Percentiles rank a stretch among this genome's conserved stretches.
Conservation (phyloP, 2,888 invertebrate genomes). For the Ommatoiulus sabulosus region DNA sequence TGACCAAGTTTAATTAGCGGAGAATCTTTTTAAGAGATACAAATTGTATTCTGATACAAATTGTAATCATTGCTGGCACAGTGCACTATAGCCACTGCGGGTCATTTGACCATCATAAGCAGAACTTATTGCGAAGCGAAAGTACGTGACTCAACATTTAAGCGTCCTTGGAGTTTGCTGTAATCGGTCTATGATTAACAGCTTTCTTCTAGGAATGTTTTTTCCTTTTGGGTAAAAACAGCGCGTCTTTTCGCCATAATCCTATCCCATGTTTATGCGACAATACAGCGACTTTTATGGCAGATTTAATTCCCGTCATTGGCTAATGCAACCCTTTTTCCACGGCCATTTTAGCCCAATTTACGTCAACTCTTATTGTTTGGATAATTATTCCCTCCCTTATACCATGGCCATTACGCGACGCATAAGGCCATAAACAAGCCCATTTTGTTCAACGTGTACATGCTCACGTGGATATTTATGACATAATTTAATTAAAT, state of each 20-base stretch:
- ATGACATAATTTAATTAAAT: slow-evolving; percentile 48
- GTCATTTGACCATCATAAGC: no score
- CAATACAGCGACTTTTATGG: slow-evolving; percentile 21
- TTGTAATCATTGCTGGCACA: no score
- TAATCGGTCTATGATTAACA: no score
- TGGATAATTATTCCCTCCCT: slow-evolving; percentile 47
- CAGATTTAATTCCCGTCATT: slow-evolving; percentile 45
- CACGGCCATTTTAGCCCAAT: slow-evolving; percentile 45
- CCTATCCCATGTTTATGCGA: not conserved
- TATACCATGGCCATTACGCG: slow-evolving; percentile 38
- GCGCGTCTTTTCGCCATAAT: not conserved
- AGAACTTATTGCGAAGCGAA: no score
- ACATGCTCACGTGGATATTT: slow-evolving; percentile 45
- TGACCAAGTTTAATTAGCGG: no score
- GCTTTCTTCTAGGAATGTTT: not conserved
- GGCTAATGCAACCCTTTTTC: slow-evolving; percentile 47
- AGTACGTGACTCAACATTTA: no score
- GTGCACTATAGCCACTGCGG: no score
- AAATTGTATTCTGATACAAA: no score
- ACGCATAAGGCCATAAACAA: slow-evolving; percentile 47
- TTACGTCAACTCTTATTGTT: slow-evolving; percentile 48
- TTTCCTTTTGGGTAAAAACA: not conserved
- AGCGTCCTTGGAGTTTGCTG: no score
- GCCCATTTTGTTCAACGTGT: slow-evolving; percentile 45
- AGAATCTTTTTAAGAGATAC: no score